Base-by-base conservation (phyloP, 2,888 invertebrate genomes). In the Arrhopalites spinosus region DNA sequence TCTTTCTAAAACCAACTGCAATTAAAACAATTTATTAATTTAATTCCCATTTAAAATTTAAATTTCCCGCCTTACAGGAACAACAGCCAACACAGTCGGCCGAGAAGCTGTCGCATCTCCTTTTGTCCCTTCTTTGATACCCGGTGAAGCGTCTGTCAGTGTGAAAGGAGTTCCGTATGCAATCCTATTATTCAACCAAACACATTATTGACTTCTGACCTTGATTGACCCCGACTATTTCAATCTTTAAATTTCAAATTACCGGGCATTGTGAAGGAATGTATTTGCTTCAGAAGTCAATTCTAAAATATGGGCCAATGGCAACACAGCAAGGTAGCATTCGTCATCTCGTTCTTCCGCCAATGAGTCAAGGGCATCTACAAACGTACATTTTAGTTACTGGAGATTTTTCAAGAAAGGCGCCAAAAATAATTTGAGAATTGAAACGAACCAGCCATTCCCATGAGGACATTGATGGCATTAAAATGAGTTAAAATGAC, bases 231-330 rank as follows among this genome's bases (percentile, higher is more conserved):
- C n/a, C n/a, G n/a, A n/a, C n/a, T n/a, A n/a, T n/a, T n/a, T n/a
- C n/a, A n/a, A n/a, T n/a, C n/a, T n/a, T n/a, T n/a, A n/a, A n/a
- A n/a, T n/a, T n/a, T n/a, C n/a, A n/a, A n/a, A n/a, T n/a, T n/a
- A n/a, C n/a, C 36, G 36, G 11, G 36, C 36, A 47, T 81, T 81
- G 80, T 82, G 82, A 23, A 79, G 72, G n/a, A 81, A 78, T 36
- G 79, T 78, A 72, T 81, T 81, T 2, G 81, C 77, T 75, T 82
- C 82, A 66, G 77, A 74, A 72, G 95, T 89, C 83, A 99, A 88
- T 87, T 98, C 98, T 84, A 98, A 93, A 0, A 98, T 97, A 87
- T 98, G 98, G 36, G 98, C 98, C 75, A 98, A 87, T 27, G 99
- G 99, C 81, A 99, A 89, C 87, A 96, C 99, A 73, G 95, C 98